phyloP scores from a whole-genome alignment of 2,113 vertebrate species.

The Xenotilapia flavipinnis region DNA sequence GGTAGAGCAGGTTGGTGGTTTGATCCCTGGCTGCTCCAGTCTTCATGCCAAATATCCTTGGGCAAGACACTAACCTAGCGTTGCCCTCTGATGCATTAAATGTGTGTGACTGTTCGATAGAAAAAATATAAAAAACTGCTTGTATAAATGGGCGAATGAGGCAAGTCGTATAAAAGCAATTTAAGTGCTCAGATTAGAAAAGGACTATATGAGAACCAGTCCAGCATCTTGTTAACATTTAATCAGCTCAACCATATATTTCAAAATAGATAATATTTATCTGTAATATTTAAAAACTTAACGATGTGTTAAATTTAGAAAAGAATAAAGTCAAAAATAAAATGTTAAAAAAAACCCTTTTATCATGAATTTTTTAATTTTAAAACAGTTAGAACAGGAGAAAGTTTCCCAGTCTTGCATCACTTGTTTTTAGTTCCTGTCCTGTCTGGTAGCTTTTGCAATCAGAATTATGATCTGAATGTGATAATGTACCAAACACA shows the following conservation, averaged over 20 bases:
- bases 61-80: background rate
- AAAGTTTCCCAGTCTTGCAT: background rate
- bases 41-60: background rate
- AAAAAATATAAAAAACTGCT: background rate
- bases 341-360: rapidly evolving
- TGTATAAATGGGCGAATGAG: background rate
- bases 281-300: background rate
- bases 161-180: background rate
- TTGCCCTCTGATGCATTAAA: background rate
- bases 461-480: background rate
- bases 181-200: background rate
- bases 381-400: background rate
- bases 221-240: background rate
- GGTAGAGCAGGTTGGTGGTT: background rate
- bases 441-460: background rate
- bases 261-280: background rate
- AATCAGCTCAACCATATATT: background rate
- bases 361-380: background rate
- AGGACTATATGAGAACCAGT: background rate
- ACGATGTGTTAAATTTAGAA: background rate
- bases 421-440: rapidly evolving
- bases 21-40: background rate
- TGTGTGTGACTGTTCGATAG: background rate
- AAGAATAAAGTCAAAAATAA: background rate
- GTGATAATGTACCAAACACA: background rate